These are phyloP conservation scores for Argyrosomus regius DNA, from an alignment of 2,797 vertebrate genomes.

Conservation along the genomic window DNA sequence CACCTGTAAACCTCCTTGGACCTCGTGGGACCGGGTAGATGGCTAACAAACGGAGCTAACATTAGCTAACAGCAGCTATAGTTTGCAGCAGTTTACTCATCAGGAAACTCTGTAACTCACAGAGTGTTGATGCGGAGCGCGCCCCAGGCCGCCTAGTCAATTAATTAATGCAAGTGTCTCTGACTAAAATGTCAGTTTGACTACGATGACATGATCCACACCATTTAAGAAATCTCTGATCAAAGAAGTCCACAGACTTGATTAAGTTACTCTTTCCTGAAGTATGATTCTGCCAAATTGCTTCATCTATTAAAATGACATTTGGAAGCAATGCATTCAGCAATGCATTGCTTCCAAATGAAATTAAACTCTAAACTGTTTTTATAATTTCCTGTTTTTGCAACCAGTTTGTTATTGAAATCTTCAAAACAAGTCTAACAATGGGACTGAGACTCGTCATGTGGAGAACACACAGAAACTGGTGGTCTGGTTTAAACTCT, in stretches of 20 bases:
- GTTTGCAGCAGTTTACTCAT: too few relatives aligned
- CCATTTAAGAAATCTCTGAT: not conserved
- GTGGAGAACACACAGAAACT: slow-evolving; percentile 21
- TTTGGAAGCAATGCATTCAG: too few relatives aligned
- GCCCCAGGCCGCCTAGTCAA: too few relatives aligned
- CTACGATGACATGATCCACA: not conserved
- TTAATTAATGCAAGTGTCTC: not conserved
- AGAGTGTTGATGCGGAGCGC: too few relatives aligned
- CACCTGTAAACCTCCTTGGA: too few relatives aligned
- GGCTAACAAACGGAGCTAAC: too few relatives aligned
- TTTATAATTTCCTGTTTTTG: not conserved
- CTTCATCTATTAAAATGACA: too few relatives aligned
- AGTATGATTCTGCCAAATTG: not conserved
- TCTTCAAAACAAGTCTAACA: slow-evolving; percentile 1
- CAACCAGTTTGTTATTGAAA: not conserved
- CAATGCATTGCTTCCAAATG: not conserved
- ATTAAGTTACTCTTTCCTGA: not conserved
- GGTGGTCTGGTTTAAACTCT: slow-evolving; percentile 28
- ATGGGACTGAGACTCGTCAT: not conserved
- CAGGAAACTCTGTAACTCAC: too few relatives aligned
- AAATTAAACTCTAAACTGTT: not conserved
- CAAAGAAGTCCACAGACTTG: not conserved
- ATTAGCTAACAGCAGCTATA: too few relatives aligned
- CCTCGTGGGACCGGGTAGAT: too few relatives aligned
- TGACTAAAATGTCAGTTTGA: not conserved